A percentile compares a stretch with the other conserved stretches of the same genome.
phyloP scores from a whole-genome alignment of 1,140 invertebrate genomes.

The Nasonia vitripennis region DNA sequence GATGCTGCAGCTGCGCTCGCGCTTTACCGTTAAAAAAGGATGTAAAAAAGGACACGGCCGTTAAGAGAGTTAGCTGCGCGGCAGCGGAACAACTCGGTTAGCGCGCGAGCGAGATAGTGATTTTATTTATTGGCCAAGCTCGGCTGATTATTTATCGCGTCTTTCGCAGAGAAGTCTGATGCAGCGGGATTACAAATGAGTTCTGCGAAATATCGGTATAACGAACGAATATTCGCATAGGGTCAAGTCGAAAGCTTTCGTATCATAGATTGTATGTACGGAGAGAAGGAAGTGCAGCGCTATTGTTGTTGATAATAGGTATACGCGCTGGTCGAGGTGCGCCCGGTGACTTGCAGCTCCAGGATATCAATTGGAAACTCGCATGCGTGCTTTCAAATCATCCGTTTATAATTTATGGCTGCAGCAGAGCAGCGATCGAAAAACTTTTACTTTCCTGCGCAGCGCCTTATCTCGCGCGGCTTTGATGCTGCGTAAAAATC shows the following conservation, averaged over 20 bases:
- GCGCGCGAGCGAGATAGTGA: neutral
- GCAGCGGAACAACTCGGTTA: constrained; percentile 22
- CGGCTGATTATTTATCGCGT: neutral
- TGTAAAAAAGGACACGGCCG: neutral
- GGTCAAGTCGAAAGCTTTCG: too few relatives aligned
- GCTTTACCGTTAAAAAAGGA: constrained; percentile 23
- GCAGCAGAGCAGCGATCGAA: neutral
- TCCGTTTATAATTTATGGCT: neutral
- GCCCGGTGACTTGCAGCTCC: neutral
- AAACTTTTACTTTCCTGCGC: neutral
- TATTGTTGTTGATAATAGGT: neutral
- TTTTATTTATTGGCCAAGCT: too few relatives aligned
- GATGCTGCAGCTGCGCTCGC: neutral
- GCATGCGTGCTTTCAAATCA: neutral
- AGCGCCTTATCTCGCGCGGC: neutral
- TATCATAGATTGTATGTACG: too few relatives aligned
- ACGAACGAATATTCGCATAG: neutral
- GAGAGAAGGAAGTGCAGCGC: neutral
- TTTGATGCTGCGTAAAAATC: neutral
- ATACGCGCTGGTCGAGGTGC: neutral
- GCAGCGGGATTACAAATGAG: neutral
- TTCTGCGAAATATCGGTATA: neutral
- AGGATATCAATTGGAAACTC: neutral
- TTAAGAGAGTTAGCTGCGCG: neutral
- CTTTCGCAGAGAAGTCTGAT: neutral